Percentiles rank a stretch among this genome's conserved stretches.
Evolutionary conservation across 2,113 vertebrate species (phyloP).

Genomic region (Apteryx owenii): DNA sequence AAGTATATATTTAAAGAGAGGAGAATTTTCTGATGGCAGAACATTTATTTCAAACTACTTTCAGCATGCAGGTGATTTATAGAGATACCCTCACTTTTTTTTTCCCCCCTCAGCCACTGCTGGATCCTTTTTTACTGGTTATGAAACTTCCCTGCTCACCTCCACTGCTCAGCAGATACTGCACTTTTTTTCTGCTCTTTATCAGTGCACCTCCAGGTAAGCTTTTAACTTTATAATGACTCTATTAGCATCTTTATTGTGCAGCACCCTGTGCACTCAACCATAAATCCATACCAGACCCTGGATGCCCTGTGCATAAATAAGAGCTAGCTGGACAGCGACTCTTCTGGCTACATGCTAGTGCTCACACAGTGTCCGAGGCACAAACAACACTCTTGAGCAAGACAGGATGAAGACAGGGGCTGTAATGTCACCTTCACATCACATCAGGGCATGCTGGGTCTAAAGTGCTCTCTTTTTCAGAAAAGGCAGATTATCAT

Average conservation of each 20-base stretch:
- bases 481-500: accelerated
- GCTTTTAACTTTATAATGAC: neutral
- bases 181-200: neutral
- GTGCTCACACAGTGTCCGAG: no score
- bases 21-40: neutral
- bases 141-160: neutral
- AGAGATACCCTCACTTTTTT: neutral
- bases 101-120: neutral
- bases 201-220: neutral
- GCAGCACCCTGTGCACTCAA: accelerated
- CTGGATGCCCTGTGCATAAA: no score
- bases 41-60: neutral
- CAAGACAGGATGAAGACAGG: no score
- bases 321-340: no score
- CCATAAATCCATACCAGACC: neutral
- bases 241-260: accelerated
- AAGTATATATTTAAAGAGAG: neutral
- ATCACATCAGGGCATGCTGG: no score
- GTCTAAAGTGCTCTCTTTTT: no score
- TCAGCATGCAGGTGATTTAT: neutral
- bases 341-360: no score
- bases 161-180: accelerated
- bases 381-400: no score
- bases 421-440: no score
- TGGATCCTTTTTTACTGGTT: neutral